phyloP scores from a whole-genome alignment of 2,888 invertebrate genomes.

The Miltochrista miniata region DNA sequence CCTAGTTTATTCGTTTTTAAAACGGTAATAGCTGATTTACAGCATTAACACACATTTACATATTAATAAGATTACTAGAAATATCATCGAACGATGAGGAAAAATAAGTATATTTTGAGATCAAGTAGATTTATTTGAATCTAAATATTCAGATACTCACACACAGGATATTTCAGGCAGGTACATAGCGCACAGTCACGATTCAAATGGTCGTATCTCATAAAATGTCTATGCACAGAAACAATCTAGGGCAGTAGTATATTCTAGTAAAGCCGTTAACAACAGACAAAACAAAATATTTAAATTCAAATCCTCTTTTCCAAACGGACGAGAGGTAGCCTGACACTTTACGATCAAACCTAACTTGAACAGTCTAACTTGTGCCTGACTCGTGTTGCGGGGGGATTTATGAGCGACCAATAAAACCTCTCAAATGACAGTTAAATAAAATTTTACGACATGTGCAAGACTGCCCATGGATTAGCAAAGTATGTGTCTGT shows the following conservation, averaged over 20 bases:
- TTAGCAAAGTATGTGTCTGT: conserved; percentile 31
- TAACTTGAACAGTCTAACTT: conserved; percentile 56
- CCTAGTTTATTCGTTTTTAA: too few relatives aligned
- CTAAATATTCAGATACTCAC: too few relatives aligned
- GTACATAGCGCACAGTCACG: too few relatives aligned
- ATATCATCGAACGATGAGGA: too few relatives aligned
- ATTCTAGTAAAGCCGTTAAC: background rate
- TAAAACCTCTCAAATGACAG: conserved; percentile 60
- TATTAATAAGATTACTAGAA: too few relatives aligned
- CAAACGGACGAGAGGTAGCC: conserved; percentile 18
- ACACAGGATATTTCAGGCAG: too few relatives aligned
- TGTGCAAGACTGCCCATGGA: conserved; percentile 48
- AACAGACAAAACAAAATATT: background rate
- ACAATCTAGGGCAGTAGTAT: background rate
- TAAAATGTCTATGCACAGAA: background rate
- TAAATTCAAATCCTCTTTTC: background rate
- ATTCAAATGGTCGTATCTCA: background rate
- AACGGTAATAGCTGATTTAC: too few relatives aligned
- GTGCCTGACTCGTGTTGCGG: conserved; percentile 45
- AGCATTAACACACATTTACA: too few relatives aligned
- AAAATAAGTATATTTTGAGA: too few relatives aligned
- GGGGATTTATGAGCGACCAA: conserved; percentile 54
- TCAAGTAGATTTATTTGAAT: too few relatives aligned
- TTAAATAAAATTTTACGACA: conserved; percentile 65
- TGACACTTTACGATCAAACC: conserved; percentile 56